These are phyloP conservation scores for Calosoma granatense DNA, from an alignment of 1,140 invertebrate species.

Conservation along the genomic window DNA sequence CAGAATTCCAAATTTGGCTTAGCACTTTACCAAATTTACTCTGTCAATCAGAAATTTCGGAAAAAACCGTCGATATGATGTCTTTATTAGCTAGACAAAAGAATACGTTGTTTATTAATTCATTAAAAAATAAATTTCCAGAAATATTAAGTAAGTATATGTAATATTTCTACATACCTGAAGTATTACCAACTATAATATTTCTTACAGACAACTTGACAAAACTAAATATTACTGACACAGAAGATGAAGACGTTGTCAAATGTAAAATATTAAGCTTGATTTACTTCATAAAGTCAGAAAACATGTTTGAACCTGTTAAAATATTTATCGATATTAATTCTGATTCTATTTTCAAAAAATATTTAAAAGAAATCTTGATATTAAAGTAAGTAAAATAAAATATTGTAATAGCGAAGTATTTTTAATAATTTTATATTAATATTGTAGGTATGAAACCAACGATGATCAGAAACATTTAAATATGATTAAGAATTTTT, in stretches of 20 bases:
- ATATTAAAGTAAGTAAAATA: not conserved
- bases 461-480: too few species aligned
- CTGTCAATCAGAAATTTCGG: slow-evolving; percentile 30
- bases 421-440: too few species aligned
- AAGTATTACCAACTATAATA: too few species aligned
- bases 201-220: slow-evolving; percentile 32
- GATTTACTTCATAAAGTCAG: not conserved
- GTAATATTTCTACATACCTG: too few species aligned
- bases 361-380: not conserved
- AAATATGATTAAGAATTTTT: too few species aligned
- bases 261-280: not conserved
- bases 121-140: slow-evolving; percentile 32
- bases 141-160: slow-evolving; percentile 27
- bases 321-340: not conserved
- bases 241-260: slow-evolving; percentile 2
- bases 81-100: slow-evolving; percentile 36
- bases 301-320: not conserved
- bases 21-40: slow-evolving; percentile 37
- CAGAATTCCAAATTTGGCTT: slow-evolving; percentile 34
- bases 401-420: too few species aligned
- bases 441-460: too few species aligned
- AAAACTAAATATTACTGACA: slow-evolving; percentile 31
- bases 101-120: slow-evolving; percentile 33
- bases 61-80: slow-evolving; percentile 35
- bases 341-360: not conserved